phyloP scores from a whole-genome alignment of 2,113 vertebrate genomes.

The Pterocles orientalis region DNA sequence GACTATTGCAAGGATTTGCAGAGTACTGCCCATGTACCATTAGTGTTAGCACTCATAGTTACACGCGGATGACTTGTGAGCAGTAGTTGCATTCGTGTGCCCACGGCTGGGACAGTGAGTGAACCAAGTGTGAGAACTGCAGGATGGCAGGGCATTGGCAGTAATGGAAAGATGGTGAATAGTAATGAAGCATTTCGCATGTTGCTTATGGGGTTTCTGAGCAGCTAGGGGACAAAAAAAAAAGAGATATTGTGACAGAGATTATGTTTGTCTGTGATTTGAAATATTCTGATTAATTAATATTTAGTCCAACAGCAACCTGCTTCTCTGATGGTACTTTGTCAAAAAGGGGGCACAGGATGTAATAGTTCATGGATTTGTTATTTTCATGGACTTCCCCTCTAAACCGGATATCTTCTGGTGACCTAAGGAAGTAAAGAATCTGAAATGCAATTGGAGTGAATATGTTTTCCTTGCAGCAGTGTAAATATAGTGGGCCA shows the following conservation, averaged over 20 bases:
- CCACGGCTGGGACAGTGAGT: not conserved
- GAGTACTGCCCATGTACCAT: not conserved
- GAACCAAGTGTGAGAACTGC: not conserved
- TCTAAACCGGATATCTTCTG: not conserved
- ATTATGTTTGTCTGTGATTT: not conserved
- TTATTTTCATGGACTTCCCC: not conserved
- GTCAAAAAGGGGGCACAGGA: not conserved
- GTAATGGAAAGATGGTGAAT: not conserved
- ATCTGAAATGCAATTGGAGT: not conserved
- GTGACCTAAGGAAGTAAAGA: not conserved
- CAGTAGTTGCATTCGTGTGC: not conserved
- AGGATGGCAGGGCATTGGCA: not conserved
- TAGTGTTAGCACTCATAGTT: not conserved
- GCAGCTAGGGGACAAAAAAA: not conserved
- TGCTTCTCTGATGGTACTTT: not conserved
- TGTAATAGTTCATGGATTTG: not conserved
- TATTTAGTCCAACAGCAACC: not conserved
- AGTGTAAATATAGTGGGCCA: not conserved
- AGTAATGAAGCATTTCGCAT: not conserved
- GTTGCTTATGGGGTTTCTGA: not conserved
- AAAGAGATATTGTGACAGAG: not conserved
- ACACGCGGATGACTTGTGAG: not conserved
- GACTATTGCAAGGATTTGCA: not conserved
- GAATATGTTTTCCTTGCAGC: not conserved
- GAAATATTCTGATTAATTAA: not conserved